Evolutionary conservation across 2,797 vertebrate species (phyloP).

Genomic region (Allochrocebus solatus): DNA sequence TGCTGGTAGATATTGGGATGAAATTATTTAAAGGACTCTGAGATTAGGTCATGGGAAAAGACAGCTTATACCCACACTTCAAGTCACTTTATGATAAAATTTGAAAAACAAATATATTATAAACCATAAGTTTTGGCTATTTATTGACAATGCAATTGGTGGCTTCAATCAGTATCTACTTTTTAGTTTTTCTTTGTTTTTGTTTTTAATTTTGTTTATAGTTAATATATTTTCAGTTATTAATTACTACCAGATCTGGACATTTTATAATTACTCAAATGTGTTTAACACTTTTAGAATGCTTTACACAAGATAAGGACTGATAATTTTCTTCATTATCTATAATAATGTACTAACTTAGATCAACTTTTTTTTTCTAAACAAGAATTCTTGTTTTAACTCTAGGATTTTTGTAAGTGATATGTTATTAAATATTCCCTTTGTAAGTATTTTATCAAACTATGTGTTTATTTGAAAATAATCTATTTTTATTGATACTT

Average conservation of each 20-base stretch:
- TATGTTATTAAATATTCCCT: neutral
- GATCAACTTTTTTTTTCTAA: neutral
- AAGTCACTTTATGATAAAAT: neutral
- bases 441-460: neutral
- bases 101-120: neutral
- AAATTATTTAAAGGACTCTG: neutral
- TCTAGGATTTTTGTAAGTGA: neutral
- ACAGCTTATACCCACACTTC: neutral
- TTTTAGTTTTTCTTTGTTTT: neutral
- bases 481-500: neutral
- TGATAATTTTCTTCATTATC: neutral
- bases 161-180: neutral
- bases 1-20: neutral
- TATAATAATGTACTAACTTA: neutral
- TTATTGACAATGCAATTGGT: neutral
- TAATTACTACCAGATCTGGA: neutral
- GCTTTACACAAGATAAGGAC: neutral
- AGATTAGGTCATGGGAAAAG: neutral
- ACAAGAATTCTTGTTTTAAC: neutral
- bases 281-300: neutral
- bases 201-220: neutral
- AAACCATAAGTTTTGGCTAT: neutral
- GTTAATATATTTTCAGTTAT: neutral
- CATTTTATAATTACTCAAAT: neutral
- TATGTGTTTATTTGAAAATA: neutral